These are phyloP conservation scores for Epirrita christyi DNA, from an alignment of 2,888 invertebrate species.

Conservation along the genomic window DNA sequence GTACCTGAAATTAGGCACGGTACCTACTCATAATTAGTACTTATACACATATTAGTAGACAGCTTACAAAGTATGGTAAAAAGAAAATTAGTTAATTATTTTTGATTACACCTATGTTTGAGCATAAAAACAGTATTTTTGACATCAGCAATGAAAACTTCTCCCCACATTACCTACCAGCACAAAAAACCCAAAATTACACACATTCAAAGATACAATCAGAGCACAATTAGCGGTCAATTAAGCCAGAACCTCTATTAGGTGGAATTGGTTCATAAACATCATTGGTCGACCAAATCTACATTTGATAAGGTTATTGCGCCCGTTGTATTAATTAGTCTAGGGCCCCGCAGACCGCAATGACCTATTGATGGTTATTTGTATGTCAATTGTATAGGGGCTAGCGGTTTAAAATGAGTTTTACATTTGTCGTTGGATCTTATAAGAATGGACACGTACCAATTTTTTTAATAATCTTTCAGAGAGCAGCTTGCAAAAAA, in stretches of 20 bases:
- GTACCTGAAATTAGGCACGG: too few relatives aligned
- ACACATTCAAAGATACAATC: slow-evolving; percentile 35
- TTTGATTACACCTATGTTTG: too few relatives aligned
- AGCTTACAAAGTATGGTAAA: too few relatives aligned
- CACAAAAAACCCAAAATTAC: slow-evolving; percentile 21
- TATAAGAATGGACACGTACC: background rate
- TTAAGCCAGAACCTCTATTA: slow-evolving; percentile 47
- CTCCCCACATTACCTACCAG: slow-evolving; percentile 2
- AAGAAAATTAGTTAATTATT: too few relatives aligned
- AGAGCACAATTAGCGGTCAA: slow-evolving; percentile 41
- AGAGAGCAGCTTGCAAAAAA: too few relatives aligned
- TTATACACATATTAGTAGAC: too few relatives aligned
- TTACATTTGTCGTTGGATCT: too few relatives aligned
- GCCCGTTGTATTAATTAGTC: slow-evolving; percentile 78
- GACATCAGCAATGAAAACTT: background rate
- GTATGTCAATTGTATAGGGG: slow-evolving; percentile 23
- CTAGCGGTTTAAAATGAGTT: slow-evolving; percentile 16
- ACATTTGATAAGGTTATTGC: slow-evolving; percentile 81
- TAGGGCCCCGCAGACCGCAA: slow-evolving; percentile 60
- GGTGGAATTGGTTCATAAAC: slow-evolving; percentile 57
- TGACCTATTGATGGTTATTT: slow-evolving; percentile 56
- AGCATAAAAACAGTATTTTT: background rate
- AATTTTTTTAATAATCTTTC: background rate
- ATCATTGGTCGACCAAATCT: slow-evolving; percentile 58
- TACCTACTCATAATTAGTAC: too few relatives aligned